Evolutionary conservation across 2,888 invertebrate genomes (phyloP).

Genomic region (Cheilosia urbana): DNA sequence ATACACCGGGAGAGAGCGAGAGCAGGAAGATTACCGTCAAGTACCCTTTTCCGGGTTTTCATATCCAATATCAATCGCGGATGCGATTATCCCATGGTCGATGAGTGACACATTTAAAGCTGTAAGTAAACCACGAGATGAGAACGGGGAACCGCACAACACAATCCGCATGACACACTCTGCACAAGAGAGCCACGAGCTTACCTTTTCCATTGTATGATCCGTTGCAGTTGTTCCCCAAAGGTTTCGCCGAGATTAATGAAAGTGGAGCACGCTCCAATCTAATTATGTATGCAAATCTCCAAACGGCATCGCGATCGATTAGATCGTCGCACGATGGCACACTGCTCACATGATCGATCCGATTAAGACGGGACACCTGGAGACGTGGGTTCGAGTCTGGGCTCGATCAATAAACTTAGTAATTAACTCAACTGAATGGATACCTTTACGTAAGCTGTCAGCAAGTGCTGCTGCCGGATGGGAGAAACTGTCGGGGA

Average conservation of each 20-base stretch:
- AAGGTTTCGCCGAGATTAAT: not conserved
- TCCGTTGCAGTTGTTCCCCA: not conserved
- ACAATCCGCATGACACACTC: not conserved
- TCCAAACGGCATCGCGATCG: conserved; percentile 47
- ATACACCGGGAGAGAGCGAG: not conserved
- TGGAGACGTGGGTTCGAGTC: conserved; percentile 16
- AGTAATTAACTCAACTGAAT: conserved; percentile 50
- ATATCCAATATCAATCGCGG: conserved; percentile 62
- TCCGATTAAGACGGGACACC: conserved; percentile 52
- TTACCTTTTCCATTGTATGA: conserved; percentile 2
- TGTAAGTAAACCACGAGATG: conserved; percentile 40
- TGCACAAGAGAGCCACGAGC: not conserved
- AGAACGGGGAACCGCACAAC: conserved; percentile 40
- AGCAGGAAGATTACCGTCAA: not conserved
- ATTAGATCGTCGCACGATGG: conserved; percentile 35
- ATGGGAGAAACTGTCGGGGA: not conserved
- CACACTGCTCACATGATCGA: conserved; percentile 52
- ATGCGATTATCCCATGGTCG: conserved; percentile 40
- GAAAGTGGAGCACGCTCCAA: conserved; percentile 60
- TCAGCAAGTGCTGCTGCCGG: conserved; percentile 19
- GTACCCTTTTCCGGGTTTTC: conserved; percentile 67
- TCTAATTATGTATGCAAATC: conserved; percentile 44
- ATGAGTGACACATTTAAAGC: conserved; percentile 49
- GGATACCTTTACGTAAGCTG: conserved; percentile 21
- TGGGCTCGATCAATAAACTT: conserved; percentile 37